Evolutionary conservation across 2,888 invertebrate genomes (phyloP), one percentile per base, ranked within the genome.

Genomic region (Zygothrica quintamaculata): DNA sequence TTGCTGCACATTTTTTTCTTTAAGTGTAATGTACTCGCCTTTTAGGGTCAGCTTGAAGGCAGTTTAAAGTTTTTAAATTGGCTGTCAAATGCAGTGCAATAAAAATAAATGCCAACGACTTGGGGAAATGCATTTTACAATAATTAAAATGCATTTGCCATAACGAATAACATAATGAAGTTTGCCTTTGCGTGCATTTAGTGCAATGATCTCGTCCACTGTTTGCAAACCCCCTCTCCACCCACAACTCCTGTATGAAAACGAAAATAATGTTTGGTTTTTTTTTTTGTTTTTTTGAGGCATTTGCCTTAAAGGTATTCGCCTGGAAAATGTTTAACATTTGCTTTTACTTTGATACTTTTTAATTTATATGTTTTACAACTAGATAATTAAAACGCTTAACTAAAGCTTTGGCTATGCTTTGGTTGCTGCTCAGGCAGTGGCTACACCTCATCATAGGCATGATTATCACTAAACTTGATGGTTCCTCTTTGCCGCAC

Each of bases 381-480:
- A 62, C 62, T 74, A 71, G 64, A 58, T 57, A 71, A 74, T 71
- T 71, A 42, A 74, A 55, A 57, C 57, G 53, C 67, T 71, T 67
- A 76, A 57, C 61, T 62, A 59, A 59, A 51, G 77, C 69, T 69
- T 79, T 79, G 75, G 78, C 78, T 79, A 68, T 46, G 70, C 85
- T 84, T 81, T 85, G 85, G 85, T 81, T 60, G 60, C 51, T 55
- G 62, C 65, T 61, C 31, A 34, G 48, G 31, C 12, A 29, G 29
- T n/a, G 15, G 52, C 65, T 80, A 82, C 31, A 61, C 46, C 31
- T 84, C 82, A 16, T 87, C 87, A 18, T 59, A 61, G 50, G 66
- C 68, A 39, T 78, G 68, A 52, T 84, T 89, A 55, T 90, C 89
- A 11, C 78, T 84, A 50, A 87, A 90, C 67, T 86, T 89, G 2